A percentile compares a stretch with the other conserved stretches of the same genome.
Conservation (phyloP, 1,140 invertebrate genomes). For the Drosophila pallidifrons region DNA sequence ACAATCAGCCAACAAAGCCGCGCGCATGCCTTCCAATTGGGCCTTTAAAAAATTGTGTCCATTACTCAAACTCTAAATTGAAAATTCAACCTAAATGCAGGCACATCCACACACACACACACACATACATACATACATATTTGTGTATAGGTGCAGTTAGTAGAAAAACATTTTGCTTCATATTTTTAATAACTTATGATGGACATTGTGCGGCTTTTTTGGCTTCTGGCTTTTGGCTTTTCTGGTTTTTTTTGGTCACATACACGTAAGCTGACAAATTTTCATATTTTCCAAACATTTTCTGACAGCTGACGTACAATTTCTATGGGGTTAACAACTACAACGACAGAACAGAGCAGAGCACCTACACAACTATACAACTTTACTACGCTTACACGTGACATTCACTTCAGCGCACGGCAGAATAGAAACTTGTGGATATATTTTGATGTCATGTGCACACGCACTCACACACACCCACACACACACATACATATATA, state of each 20-base stretch:
- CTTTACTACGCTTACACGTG: not conserved
- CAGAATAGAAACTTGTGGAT: slow-evolving; percentile 12
- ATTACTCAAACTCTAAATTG: slow-evolving; percentile 68
- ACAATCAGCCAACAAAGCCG: slow-evolving; percentile 54
- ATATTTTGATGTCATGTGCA: slow-evolving; percentile 17
- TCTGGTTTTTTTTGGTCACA: not conserved
- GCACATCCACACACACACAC: not conserved
- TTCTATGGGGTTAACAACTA: slow-evolving; percentile 14
- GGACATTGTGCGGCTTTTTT: slow-evolving; percentile 29
- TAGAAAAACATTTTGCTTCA: slow-evolving; percentile 31
- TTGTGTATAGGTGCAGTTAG: slow-evolving; percentile 16
- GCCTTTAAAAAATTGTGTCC: slow-evolving; percentile 29
- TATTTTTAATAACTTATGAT: slow-evolving; percentile 51
- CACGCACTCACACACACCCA: slow-evolving; percentile 6
- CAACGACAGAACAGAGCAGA: not conserved
- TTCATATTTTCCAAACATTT: slow-evolving; percentile 21
- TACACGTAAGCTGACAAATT: slow-evolving; percentile 24
- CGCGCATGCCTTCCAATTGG: slow-evolving; percentile 54
- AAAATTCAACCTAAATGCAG: slow-evolving; percentile 28
- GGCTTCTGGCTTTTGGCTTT: slow-evolving; percentile 7
- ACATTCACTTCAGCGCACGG: not conserved
- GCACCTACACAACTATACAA: not conserved
- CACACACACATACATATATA: not conserved
- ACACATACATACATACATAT: not conserved
- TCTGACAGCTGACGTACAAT: slow-evolving; percentile 23